Conservation (phyloP, 2,888 invertebrate species). For the Eudasyphora cyanicolor region DNA sequence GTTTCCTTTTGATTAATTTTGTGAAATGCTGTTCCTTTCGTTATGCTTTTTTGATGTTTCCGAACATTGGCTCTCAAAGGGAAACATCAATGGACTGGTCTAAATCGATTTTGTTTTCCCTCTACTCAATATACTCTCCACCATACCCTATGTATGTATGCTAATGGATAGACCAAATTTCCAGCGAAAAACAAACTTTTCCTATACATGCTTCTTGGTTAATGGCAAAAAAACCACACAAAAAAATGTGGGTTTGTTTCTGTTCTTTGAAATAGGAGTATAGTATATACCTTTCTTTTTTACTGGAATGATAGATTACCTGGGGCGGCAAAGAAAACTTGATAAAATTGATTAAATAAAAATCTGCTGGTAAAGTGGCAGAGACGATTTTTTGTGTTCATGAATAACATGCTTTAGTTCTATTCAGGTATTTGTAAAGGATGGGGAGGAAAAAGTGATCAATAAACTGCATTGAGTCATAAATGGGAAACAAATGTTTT, state of each 20-base stretch:
- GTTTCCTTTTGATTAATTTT: neutral
- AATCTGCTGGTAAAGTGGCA: too few species aligned
- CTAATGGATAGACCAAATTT: constrained; percentile 5
- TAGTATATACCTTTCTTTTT: neutral
- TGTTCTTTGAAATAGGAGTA: neutral
- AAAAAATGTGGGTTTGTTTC: neutral
- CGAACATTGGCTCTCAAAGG: neutral
- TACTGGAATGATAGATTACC: neutral
- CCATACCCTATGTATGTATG: neutral
- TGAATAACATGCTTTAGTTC: too few species aligned
- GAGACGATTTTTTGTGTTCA: too few species aligned
- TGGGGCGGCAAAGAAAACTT: neutral
- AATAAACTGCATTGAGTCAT: too few species aligned
- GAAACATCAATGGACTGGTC: neutral
- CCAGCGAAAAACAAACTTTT: neutral
- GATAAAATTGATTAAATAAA: too few species aligned
- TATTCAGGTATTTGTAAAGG: too few species aligned
- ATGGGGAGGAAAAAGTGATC: too few species aligned
- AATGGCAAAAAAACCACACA: too few species aligned
- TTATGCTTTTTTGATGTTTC: too few species aligned
- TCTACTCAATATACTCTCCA: neutral
- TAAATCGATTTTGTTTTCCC: neutral
- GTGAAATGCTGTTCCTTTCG: neutral
- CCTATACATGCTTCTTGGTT: neutral
- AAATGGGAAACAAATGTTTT: too few species aligned